Conservation (phyloP, 2,113 vertebrate species). For the Sceloporus tristichus region DNA sequence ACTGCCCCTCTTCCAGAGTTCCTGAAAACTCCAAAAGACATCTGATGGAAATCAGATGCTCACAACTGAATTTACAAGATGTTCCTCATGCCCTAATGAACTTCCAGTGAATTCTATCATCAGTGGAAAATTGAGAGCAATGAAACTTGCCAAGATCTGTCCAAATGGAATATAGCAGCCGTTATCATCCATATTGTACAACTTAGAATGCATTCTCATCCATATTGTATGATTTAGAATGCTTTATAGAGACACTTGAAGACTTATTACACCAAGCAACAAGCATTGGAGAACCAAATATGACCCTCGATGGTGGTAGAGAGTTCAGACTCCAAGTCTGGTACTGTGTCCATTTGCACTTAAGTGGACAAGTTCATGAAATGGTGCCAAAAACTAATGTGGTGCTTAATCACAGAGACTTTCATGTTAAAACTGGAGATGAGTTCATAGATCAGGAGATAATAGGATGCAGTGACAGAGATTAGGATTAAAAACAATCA, state of each 20-base stretch:
- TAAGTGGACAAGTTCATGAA: slow-evolving; percentile 10
- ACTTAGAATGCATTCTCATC: neutral
- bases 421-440: slow-evolving; percentile 36
- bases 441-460: slow-evolving; percentile 46
- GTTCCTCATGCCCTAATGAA: slow-evolving; percentile 12
- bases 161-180: neutral
- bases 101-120: neutral
- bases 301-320: neutral
- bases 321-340: slow-evolving; percentile 14
- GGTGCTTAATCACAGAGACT: slow-evolving; percentile 38
- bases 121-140: neutral
- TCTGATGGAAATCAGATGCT: neutral
- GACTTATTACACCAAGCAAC: neutral
- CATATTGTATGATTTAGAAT: slow-evolving; percentile 1
- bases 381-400: slow-evolving; percentile 35
- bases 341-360: neutral
- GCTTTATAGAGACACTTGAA: slow-evolving; percentile 9
- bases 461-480: slow-evolving; percentile 20
- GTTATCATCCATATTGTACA: slow-evolving; percentile 12
- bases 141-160: neutral
- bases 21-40: slow-evolving; percentile 10
- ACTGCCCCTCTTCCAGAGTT: neutral
- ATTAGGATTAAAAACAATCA: slow-evolving; percentile 42
- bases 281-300: neutral
- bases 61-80: neutral